A percentile compares a stretch with the other conserved stretches of the same genome.
Conservation (phyloP, 2,797 vertebrate species). For the Cossypha caffra region DNA sequence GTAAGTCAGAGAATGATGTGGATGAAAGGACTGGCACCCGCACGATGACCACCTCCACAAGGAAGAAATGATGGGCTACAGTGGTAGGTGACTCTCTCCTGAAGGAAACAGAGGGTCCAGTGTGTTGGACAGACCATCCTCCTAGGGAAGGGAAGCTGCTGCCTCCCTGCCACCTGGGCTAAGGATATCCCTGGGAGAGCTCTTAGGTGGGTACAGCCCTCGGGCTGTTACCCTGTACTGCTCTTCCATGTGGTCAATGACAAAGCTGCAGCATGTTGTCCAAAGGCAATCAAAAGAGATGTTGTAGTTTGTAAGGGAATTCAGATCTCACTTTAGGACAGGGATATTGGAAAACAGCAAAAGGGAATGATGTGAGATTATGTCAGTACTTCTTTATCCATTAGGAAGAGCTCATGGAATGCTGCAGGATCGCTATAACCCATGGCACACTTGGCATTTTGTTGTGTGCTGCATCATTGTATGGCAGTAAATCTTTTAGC, state of each 20-base stretch:
- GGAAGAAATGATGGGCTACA: neutral
- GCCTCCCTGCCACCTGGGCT: neutral
- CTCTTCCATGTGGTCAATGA: fast-evolving
- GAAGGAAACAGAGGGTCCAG: no score
- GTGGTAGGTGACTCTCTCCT: neutral
- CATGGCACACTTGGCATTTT: neutral
- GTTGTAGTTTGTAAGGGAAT: neutral
- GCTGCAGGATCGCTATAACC: neutral
- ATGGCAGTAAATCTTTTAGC: neutral
- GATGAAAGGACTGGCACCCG: neutral
- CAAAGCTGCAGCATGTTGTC: neutral
- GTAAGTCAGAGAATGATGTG: neutral
- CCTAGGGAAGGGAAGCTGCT: neutral
- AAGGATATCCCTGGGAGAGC: neutral
- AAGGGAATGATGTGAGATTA: neutral
- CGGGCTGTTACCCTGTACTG: fast-evolving
- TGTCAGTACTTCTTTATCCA: neutral
- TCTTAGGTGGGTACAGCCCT: neutral
- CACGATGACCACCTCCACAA: fast-evolving
- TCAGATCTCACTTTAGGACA: neutral
- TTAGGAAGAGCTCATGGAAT: neutral
- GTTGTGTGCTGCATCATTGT: neutral
- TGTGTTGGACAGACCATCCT: neutral
- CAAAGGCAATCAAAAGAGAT: neutral
- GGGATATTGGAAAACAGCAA: fast-evolving